phyloP scores from a whole-genome alignment of 1,140 invertebrate genomes.

The Bombus affinis region DNA sequence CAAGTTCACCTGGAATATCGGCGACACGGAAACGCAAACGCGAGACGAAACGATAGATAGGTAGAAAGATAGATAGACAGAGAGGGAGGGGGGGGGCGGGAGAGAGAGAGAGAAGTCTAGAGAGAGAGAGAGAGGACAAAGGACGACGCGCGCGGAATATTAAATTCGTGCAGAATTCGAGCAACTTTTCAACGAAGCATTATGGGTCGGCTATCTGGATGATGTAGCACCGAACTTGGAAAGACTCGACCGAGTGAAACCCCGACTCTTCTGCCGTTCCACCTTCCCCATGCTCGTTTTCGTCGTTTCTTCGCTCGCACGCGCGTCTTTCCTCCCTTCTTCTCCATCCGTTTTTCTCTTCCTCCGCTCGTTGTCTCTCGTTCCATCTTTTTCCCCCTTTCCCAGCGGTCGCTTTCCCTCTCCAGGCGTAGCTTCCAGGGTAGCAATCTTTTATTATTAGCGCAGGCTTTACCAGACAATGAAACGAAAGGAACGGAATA shows the following conservation, averaged over 20 bases:
- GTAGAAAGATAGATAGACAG: neutral
- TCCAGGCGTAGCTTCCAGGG: conserved; percentile 74
- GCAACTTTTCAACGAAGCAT: conserved; percentile 77
- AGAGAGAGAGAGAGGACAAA: conserved; percentile 15
- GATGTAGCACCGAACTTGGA: conserved; percentile 81
- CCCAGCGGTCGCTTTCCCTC: conserved; percentile 19
- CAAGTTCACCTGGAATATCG: neutral
- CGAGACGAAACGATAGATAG: neutral
- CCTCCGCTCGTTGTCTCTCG: conserved; percentile 32
- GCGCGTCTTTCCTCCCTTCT: conserved; percentile 61
- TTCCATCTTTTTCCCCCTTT: conserved; percentile 37
- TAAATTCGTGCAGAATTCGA: conserved; percentile 79
- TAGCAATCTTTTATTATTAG: conserved; percentile 84
- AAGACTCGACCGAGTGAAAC: conserved; percentile 67
- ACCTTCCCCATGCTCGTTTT: conserved; percentile 50
- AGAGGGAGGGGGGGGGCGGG: too few relatives aligned
- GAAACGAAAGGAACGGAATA: conserved; percentile 83
- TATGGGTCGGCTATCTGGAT: conserved; percentile 78
- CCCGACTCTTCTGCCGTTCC: conserved; percentile 44
- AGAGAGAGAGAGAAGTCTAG: neutral
- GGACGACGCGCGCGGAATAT: conserved; percentile 72
- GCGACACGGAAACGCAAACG: neutral
- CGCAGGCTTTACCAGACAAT: conserved; percentile 83
- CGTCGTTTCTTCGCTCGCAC: conserved; percentile 57
- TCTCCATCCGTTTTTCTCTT: conserved; percentile 36